A percentile compares a stretch with the other conserved stretches of the same genome.
Conservation (phyloP, 2,113 vertebrate species). For the Eidolon helvum region DNA sequence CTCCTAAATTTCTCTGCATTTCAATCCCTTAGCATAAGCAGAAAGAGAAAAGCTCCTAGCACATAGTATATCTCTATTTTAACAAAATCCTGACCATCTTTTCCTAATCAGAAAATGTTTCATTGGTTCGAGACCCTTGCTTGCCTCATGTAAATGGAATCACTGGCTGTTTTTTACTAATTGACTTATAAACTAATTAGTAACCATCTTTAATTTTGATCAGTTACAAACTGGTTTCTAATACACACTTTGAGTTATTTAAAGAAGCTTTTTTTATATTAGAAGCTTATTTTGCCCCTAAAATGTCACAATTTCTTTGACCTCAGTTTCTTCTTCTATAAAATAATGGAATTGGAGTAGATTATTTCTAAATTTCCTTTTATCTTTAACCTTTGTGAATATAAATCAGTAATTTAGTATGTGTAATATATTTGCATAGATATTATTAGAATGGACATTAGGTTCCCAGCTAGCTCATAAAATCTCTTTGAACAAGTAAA, state of each 20-base stretch:
- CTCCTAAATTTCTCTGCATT: neutral
- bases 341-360: neutral
- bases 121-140: neutral
- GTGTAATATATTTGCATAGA: neutral
- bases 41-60: neutral
- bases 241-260: neutral
- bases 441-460: neutral
- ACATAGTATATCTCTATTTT: neutral
- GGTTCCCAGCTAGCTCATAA: neutral
- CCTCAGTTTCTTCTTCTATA: neutral
- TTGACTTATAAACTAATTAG: neutral
- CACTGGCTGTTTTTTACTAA: neutral
- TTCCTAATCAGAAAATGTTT: neutral
- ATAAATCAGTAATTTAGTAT: neutral
- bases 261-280: neutral
- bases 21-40: neutral
- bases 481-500: neutral
- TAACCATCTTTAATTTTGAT: neutral
- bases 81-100: neutral
- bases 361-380: constrained; percentile 16
- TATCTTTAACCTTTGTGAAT: constrained; percentile 2
- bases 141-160: neutral
- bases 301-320: neutral
- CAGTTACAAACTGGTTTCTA: neutral
- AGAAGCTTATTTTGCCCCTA: neutral